Conservation (phyloP, 2,888 invertebrate species). For the Ormyrus rosae region DNA sequence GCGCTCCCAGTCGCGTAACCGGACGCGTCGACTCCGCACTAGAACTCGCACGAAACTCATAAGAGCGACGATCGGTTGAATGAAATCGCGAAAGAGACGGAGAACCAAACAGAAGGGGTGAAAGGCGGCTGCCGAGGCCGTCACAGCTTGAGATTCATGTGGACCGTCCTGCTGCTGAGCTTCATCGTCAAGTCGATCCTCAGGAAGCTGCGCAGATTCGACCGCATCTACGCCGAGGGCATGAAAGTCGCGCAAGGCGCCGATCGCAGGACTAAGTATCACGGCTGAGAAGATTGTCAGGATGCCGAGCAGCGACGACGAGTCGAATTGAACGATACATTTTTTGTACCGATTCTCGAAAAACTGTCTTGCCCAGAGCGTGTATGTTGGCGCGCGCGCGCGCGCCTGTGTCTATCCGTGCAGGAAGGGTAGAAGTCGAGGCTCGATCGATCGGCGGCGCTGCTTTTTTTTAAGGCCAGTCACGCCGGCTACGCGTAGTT, state of each 20-base stretch:
- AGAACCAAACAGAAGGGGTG: background rate
- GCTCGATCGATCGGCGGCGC: conserved; percentile 40
- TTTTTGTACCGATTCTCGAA: background rate
- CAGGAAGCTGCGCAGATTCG: conserved; percentile 49
- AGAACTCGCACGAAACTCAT: no score
- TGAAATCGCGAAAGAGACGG: conserved; percentile 25
- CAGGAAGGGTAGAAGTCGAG: background rate
- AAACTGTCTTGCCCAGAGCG: background rate
- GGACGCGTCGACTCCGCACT: background rate
- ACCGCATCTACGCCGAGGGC: conserved; percentile 40
- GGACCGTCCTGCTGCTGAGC: conserved; percentile 64
- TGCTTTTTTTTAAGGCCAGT: background rate
- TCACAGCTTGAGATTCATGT: conserved; percentile 60
- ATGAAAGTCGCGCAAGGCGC: conserved; percentile 33
- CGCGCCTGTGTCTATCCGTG: background rate
- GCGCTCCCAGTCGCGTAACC: conserved; percentile 11
- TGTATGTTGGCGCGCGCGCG: background rate
- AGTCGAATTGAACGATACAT: conserved; percentile 19
- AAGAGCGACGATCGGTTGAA: background rate
- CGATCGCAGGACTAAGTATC: conserved; percentile 56
- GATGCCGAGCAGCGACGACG: conserved; percentile 34
- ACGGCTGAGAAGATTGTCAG: conserved; percentile 54
- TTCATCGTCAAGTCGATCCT: conserved; percentile 63
- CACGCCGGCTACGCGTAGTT: background rate
- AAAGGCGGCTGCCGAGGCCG: conserved; percentile 1